A percentile compares a stretch with the other conserved stretches of the same genome.
These are phyloP conservation scores for Plecturocebus donacophilus DNA, from an alignment of 2,113 vertebrate species.

Conservation along the genomic window DNA sequence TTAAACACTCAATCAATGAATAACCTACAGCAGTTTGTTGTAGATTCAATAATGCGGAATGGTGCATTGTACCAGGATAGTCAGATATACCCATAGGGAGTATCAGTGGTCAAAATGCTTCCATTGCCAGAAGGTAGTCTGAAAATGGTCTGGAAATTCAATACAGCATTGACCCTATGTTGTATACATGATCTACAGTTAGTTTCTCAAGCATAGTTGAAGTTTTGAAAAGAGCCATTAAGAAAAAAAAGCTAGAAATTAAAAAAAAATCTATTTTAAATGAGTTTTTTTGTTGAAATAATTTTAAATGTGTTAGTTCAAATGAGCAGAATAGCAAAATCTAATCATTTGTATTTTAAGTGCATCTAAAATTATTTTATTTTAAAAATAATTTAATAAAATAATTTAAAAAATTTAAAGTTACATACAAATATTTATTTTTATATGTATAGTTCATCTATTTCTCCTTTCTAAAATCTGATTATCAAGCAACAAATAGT, in stretches of 20 bases:
- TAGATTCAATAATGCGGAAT: conserved; percentile 91
- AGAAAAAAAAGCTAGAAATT: conserved; percentile 51
- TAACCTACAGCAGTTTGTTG: conserved; percentile 97
- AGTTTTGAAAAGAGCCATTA: conserved; percentile 78
- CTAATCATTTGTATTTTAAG: conserved; percentile 15
- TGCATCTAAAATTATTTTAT: background rate
- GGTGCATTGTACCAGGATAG: conserved; percentile 90
- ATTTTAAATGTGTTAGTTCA: conserved; percentile 29
- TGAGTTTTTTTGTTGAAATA: conserved; percentile 19
- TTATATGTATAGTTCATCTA: background rate
- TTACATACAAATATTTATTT: background rate
- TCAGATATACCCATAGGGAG: conserved; percentile 97
- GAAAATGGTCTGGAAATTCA: conserved; percentile 97
- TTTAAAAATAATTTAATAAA: conserved; percentile 20
- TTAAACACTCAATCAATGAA: conserved; percentile 99
- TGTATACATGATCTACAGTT: conserved; percentile 87
- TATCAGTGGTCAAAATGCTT: conserved; percentile 99
- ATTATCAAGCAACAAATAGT: background rate
- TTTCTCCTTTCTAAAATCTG: background rate
- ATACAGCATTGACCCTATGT: conserved; percentile 96
- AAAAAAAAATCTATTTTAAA: conserved; percentile 46
- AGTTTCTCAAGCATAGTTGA: conserved; percentile 82
- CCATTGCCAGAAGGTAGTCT: conserved; percentile 99
- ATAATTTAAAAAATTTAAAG: background rate
- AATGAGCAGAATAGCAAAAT: background rate